Evolutionary conservation across 2,888 invertebrate species (phyloP).

Genomic region (Synanthedon tipuliformis): DNA sequence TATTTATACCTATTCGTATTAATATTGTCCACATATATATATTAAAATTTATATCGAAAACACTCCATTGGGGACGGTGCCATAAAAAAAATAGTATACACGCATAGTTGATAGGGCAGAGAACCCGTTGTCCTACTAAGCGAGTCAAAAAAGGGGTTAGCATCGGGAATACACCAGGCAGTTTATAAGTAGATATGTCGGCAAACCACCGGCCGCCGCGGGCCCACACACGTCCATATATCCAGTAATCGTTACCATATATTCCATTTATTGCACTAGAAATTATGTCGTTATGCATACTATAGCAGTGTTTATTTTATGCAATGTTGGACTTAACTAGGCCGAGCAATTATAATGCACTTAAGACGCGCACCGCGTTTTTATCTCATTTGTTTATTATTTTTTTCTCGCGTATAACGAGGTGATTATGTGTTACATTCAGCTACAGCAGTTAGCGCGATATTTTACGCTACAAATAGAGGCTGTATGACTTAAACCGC

Average conservation of each 20-base stretch:
- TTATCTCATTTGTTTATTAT: conserved; percentile 19
- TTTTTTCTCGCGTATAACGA: conserved; percentile 24
- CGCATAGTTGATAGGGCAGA: too few relatives aligned
- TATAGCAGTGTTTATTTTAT: conserved; percentile 34
- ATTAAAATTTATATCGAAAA: too few relatives aligned
- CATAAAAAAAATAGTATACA: too few relatives aligned
- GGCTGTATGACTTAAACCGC: conserved; percentile 12
- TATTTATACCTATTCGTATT: too few relatives aligned
- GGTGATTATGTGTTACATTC: conserved; percentile 19
- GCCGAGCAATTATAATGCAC: conserved; percentile 39
- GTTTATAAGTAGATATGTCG: neutral
- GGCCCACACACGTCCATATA: conserved; percentile 13
- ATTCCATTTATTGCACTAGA: conserved; percentile 26
- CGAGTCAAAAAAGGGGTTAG: too few relatives aligned
- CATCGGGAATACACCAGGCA: too few relatives aligned
- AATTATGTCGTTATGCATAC: conserved; percentile 39
- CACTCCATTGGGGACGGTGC: too few relatives aligned
- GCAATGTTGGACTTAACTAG: conserved; percentile 23
- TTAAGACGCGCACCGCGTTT: conserved; percentile 26
- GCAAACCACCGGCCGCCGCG: conserved; percentile 7
- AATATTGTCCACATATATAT: too few relatives aligned
- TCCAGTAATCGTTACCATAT: conserved; percentile 21
- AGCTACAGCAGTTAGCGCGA: conserved; percentile 18
- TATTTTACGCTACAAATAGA: conserved; percentile 24
- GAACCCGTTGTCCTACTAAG: too few relatives aligned